Base-by-base conservation (phyloP, 35 echinoderm and acorn worm species). In the Eucidaris tribuloides region DNA sequence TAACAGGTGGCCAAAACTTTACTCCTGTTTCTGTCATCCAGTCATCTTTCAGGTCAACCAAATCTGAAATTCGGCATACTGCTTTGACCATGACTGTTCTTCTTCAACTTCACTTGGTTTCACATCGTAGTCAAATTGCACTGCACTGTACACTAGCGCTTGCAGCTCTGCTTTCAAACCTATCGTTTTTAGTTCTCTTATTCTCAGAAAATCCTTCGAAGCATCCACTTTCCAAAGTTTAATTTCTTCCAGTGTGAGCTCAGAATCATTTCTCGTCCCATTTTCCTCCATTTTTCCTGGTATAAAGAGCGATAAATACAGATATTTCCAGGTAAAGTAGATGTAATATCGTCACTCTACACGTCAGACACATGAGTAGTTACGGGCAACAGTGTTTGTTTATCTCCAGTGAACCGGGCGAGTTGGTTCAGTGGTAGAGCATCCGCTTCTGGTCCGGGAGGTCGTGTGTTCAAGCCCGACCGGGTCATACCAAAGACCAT, bases 21-120 rank as follows among this genome's bases (percentile, higher is more conserved):
- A 84, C 64, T 44, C 86, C 78, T 2, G 81, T 89, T 71, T 89
- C 86, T 33, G 17, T 13, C 34, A 86, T 30, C 65, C 83, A 86
- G 17, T 59, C 55, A 61, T 83, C 83, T 58, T 71, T 77, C 14
- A 86, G 27, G 32, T 86, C 45, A 30, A 34, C 81, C 3, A 82
- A 49, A 82, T 89, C 86, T 50, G 86, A 79, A 41, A 70, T 68
- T 62, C 20, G 56, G 0, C 60, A 44, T 83, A 83, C 7, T 40
- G 34, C 39, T 38, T 61, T 42, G 80, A 63, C 36, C 80, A 9
- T 29, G 71, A 77, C 42, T 0, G 11, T 2, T 77, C 71, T 77
- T 77, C 71, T 18, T 46, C 71, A 9, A 77, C 71, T 38, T 77
- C 71, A 43, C 1, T 5, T 18, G 34, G 71, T 77, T 77, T 77